Conservation (phyloP, 2,113 vertebrate species). For the Pachypanchax playfairii region DNA sequence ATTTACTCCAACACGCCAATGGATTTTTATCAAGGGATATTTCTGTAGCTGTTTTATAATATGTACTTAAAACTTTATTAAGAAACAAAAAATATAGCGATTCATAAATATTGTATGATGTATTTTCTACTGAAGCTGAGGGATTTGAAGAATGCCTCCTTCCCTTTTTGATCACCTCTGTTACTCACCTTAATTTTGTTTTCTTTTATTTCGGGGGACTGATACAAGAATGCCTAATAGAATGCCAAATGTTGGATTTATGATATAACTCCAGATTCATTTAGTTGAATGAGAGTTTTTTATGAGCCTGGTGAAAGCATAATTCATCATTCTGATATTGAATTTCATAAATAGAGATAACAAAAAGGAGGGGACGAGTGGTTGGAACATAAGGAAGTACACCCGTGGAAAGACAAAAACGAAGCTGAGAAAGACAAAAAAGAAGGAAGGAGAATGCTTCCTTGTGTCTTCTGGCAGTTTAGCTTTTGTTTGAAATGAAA, state of each 20-base stretch:
- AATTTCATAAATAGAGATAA: slow-evolving; percentile 59
- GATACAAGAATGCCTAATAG: slow-evolving; percentile 8
- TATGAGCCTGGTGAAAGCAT: slow-evolving; percentile 4
- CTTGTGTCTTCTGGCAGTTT: slow-evolving; percentile 75
- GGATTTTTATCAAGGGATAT: too few relatives aligned
- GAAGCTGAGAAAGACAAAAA: slow-evolving; percentile 16
- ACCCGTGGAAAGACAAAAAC: slow-evolving; percentile 34
- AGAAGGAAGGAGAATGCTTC: slow-evolving; percentile 62
- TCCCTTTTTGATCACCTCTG: slow-evolving; percentile 37
- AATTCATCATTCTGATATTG: slow-evolving; percentile 56
- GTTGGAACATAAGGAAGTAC: slow-evolving; percentile 60
- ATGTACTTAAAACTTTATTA: too few relatives aligned
- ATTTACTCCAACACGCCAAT: too few relatives aligned
- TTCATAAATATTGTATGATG: too few relatives aligned
- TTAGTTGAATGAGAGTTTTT: slow-evolving; percentile 2
- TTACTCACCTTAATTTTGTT: slow-evolving; percentile 11
- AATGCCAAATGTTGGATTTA: slow-evolving; percentile 25
- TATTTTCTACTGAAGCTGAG: slow-evolving; percentile 10
- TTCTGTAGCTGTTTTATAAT: too few relatives aligned
- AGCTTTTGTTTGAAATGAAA: slow-evolving; percentile 84
- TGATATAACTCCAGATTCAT: slow-evolving; percentile 16
- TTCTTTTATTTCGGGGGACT: background rate
- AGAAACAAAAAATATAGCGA: too few relatives aligned
- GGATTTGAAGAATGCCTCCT: slow-evolving; percentile 44
- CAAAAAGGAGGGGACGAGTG: slow-evolving; percentile 60